Evolutionary conservation across 2,797 vertebrate genomes (phyloP).

Genomic region (Artibeus jamaicensis): DNA sequence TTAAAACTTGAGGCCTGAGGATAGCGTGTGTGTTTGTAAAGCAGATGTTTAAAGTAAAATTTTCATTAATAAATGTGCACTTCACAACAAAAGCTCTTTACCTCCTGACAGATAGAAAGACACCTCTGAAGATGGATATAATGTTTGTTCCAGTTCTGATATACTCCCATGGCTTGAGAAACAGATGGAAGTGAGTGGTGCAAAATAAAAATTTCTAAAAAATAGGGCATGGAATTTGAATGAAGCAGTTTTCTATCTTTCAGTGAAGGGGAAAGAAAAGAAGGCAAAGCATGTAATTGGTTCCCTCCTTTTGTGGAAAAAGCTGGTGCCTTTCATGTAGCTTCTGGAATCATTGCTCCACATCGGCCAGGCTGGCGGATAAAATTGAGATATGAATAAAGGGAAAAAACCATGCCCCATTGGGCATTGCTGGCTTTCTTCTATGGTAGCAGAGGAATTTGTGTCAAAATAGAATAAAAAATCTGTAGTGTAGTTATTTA

Average conservation of each 20-base stretch:
- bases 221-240: background rate
- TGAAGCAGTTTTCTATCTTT: background rate
- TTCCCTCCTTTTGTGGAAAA: slow-evolving; percentile 10
- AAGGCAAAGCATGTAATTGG: background rate
- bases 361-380: background rate
- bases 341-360: background rate
- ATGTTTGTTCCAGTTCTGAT: slow-evolving; percentile 2
- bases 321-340: background rate
- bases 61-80: background rate
- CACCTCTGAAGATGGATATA: background rate
- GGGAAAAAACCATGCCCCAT: background rate
- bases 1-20: background rate
- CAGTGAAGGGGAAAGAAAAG: background rate
- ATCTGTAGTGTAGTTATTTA: background rate
- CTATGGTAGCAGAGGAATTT: background rate
- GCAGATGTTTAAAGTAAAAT: background rate
- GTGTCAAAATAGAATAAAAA: background rate
- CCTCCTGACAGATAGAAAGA: background rate
- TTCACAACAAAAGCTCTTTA: background rate
- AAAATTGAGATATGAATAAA: background rate
- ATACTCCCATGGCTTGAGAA: background rate
- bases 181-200: background rate
- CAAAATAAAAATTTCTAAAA: background rate
- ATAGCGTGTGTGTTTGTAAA: background rate
- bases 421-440: background rate